Evolutionary conservation across 2,888 invertebrate species (phyloP).

Genomic region (Troglohyphantes excavatus): DNA sequence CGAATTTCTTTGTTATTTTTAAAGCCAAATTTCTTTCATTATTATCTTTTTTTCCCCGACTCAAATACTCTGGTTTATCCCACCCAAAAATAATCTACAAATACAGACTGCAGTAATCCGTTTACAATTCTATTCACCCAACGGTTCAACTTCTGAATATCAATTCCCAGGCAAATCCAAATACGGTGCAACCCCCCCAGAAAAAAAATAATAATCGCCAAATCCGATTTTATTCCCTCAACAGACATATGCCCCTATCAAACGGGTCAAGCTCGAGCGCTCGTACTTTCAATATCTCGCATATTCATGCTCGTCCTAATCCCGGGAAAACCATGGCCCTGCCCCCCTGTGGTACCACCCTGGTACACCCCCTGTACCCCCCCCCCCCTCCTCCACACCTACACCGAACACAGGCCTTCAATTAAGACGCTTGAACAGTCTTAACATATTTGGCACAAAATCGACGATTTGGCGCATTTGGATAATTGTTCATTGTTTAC

Average conservation of each 20-base stretch:
- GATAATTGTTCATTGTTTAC: no score
- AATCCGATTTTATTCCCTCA: neutral
- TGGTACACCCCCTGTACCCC: neutral
- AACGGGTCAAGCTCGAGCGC: conserved; percentile 64
- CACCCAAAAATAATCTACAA: no score
- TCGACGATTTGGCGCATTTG: no score
- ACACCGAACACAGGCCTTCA: neutral
- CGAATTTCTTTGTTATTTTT: no score
- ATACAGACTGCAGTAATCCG: no score
- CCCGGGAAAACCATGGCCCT: conserved; percentile 60
- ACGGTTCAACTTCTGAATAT: no score
- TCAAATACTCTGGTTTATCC: no score
- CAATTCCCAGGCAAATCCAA: conserved; percentile 1
- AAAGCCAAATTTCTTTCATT: no score
- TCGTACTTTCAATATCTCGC: conserved; percentile 73
- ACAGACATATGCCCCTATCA: neutral
- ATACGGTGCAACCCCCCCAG: neutral
- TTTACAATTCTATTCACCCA: no score
- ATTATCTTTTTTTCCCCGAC: no score
- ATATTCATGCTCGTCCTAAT: conserved; percentile 74
- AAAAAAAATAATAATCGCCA: neutral
- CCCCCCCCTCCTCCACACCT: neutral
- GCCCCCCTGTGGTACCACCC: neutral
- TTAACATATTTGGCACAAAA: neutral
- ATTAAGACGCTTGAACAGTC: conserved; percentile 10